Percentiles rank a stretch among this genome's conserved stretches.
Conservation (phyloP, 1,140 invertebrate species). For the Lasaia peninsularis region DNA sequence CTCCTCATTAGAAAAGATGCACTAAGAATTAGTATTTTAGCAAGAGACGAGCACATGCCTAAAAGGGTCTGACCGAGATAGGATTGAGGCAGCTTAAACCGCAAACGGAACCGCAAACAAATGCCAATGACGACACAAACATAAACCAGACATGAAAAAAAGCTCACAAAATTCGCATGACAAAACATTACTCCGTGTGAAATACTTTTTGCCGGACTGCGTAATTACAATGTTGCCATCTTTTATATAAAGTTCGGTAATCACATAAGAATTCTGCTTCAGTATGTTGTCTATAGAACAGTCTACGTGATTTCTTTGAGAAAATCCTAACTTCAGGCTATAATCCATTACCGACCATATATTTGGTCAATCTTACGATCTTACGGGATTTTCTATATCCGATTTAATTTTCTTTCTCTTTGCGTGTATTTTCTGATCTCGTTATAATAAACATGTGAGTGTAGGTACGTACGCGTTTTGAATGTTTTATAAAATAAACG, state of each 20-base stretch:
- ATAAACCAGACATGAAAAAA: constrained; percentile 2
- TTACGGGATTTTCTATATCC: neutral
- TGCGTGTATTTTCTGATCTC: no score
- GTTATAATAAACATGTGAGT: no score
- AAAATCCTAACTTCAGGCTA: neutral
- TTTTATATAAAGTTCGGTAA: neutral
- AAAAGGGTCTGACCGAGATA: neutral
- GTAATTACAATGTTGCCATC: constrained; percentile 1
- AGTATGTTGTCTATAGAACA: neutral
- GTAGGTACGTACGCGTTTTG: no score
- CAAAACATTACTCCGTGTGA: neutral
- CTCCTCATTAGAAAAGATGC: neutral
- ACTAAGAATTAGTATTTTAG: neutral
- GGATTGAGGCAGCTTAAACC: neutral
- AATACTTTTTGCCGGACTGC: constrained; percentile 2
- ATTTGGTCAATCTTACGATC: neutral
- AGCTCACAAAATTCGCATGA: neutral
- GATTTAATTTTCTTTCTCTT: no score
- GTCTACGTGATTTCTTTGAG: neutral
- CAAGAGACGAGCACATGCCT: neutral
- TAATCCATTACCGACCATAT: neutral
- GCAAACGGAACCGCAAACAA: neutral
- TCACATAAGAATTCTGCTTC: neutral
- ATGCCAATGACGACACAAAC: neutral
- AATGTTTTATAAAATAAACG: no score